Base-by-base conservation (phyloP, 2,797 vertebrate genomes). In the Gobionotothen gibberifrons region DNA sequence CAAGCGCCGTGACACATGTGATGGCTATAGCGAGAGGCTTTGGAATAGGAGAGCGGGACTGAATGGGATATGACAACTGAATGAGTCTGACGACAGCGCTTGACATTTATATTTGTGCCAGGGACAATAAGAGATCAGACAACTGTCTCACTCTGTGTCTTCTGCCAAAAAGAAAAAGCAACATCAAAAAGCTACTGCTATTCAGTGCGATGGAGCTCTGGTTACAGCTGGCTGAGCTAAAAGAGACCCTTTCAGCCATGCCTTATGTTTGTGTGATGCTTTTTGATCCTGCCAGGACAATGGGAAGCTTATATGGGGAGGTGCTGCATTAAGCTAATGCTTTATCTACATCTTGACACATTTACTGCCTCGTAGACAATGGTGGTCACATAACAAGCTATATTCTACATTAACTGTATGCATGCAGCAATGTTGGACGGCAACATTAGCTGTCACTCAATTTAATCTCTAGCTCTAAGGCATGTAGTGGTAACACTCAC, bases 81-180 rank as follows among this genome's bases (percentile, higher is more conserved):
- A 93, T 85, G 86, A 80, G 69, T 5, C 69, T 13, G 90, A 78
- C 64, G 92, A 94, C 89, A 86, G 90, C 88, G 67, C 53, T 17
- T 73, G 91, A 93, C 90, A 51, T 91, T 89, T 88, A 80, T 80
- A 84, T 93, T 92, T 88, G 87, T 87, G 85, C 64, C 1, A 67
- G 42, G 85, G 69, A 94, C 91, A 93, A 94, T 88, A 64, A 57
- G 56, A 85, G 88, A 89, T 89, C 89, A 93, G 93, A 93, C 90
- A 43, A 85, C 87, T 75, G 89, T 91, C 90, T 91, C 85, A 49
- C 70, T 54, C 49, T 42, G 67, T 62, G 78, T 82, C 87, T 86
- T 81, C 82, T 65, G 85, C 82, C 68, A 83, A 78, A 78, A 72
- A 76, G 59, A 48, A 64, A 81, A 69, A 46, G 83, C 81, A 22